Evolutionary conservation across 2,797 vertebrate genomes (phyloP).

Genomic region (Threskiornis aethiopicus): DNA sequence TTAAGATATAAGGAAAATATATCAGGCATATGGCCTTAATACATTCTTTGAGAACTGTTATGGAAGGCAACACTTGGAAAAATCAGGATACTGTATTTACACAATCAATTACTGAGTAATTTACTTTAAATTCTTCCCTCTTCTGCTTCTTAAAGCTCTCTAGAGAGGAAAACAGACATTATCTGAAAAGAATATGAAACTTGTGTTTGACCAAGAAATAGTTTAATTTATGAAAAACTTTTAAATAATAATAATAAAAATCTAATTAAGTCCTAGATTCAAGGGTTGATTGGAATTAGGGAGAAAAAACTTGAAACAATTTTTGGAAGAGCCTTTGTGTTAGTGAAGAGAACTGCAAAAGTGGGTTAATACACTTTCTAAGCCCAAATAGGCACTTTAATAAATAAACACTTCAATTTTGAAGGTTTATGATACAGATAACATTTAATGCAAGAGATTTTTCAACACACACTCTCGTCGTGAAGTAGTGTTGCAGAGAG

Average conservation of each 20-base stretch:
- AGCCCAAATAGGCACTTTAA: neutral
- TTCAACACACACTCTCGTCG: neutral
- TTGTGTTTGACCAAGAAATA: neutral
- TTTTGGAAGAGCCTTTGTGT: neutral
- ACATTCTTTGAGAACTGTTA: neutral
- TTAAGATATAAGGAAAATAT: neutral
- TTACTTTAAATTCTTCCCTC: neutral
- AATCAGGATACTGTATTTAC: neutral
- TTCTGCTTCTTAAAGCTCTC: neutral
- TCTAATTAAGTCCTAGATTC: neutral
- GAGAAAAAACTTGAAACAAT: neutral
- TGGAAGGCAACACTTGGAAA: neutral
- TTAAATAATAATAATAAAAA: neutral
- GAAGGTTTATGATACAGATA: neutral
- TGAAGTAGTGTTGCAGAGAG: neutral
- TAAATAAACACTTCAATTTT: neutral
- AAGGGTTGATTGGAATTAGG: neutral
- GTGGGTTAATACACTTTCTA: neutral
- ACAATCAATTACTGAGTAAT: neutral
- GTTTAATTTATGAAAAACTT: neutral
- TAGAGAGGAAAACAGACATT: neutral
- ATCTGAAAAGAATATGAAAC: neutral
- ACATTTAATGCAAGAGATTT: neutral
- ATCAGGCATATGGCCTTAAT: neutral
- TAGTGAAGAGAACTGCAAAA: neutral